Evolutionary conservation across 2,888 invertebrate genomes (phyloP).

Genomic region (Sphinx pinastri): DNA sequence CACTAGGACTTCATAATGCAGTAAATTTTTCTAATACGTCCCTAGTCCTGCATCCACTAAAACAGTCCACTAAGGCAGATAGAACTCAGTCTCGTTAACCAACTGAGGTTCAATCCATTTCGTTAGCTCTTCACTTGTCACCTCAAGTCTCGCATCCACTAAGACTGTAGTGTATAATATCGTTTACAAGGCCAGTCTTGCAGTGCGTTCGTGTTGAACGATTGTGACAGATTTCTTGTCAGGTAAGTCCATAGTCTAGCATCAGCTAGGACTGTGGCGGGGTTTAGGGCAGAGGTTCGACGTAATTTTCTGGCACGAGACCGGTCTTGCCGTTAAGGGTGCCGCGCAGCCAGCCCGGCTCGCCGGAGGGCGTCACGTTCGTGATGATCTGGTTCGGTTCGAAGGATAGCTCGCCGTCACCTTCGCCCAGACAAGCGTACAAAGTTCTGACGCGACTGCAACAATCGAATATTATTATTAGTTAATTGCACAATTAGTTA

Average conservation of each 20-base stretch:
- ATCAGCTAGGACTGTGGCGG: constrained; percentile 3
- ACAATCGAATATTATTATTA: constrained; percentile 9
- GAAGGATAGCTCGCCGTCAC: constrained; percentile 98
- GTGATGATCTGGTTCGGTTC: constrained; percentile 99
- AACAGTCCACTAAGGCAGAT: constrained; percentile 4
- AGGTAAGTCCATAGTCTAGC: constrained; percentile 10
- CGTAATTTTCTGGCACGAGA: constrained; percentile 98
- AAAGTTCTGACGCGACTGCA: constrained; percentile 94
- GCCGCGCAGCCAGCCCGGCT: constrained; percentile 99
- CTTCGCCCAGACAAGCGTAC: constrained; percentile 98
- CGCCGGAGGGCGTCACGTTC: constrained; percentile 96
- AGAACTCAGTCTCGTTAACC: constrained; percentile 16
- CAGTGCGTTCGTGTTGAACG: neutral
- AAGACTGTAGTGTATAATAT: neutral
- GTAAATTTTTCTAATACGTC: neutral
- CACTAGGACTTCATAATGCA: constrained; percentile 4
- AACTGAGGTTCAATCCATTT: neutral
- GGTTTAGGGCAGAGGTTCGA: constrained; percentile 91
- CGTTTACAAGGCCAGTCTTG: neutral
- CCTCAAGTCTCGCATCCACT: neutral
- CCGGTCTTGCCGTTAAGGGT: constrained; percentile 96
- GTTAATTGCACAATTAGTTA: too few relatives aligned
- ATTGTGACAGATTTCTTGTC: neutral
- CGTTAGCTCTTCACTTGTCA: neutral
- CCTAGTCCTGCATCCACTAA: too few relatives aligned